These are phyloP conservation scores for Argynnis bischoffii DNA, from an alignment of 2,888 invertebrate species.

Conservation along the genomic window DNA sequence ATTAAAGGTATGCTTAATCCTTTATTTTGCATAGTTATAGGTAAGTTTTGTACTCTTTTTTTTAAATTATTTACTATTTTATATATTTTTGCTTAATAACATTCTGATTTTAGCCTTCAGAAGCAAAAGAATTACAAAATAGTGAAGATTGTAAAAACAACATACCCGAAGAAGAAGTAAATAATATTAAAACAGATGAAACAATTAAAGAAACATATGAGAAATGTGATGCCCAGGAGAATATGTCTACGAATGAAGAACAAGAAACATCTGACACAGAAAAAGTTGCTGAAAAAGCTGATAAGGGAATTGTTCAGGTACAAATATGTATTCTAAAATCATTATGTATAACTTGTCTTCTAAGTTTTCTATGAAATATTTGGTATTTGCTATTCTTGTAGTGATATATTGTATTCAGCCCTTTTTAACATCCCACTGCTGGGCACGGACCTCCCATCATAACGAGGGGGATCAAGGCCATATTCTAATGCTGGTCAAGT, in stretches of 20 bases:
- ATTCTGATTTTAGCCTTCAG: conserved; percentile 13
- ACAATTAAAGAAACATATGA: conserved; percentile 8
- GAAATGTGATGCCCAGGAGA: conserved; percentile 11
- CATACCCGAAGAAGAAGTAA: not conserved
- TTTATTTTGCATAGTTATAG: conserved; percentile 25
- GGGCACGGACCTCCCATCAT: too few species aligned
- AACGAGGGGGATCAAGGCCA: too few species aligned
- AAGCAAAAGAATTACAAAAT: conserved; percentile 18
- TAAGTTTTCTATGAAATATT: not conserved
- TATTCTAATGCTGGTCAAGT: too few species aligned
- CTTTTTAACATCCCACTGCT: too few species aligned
- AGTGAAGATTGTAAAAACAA: conserved; percentile 13
- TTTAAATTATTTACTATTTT: conserved; percentile 20
- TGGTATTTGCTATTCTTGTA: not conserved
- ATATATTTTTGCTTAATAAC: conserved; percentile 3
- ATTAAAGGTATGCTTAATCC: conserved; percentile 22
- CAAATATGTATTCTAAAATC: too few species aligned
- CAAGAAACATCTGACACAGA: not conserved
- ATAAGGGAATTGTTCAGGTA: conserved; percentile 17
- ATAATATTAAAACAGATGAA: not conserved
- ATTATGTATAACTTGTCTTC: not conserved
- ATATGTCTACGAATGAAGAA: not conserved
- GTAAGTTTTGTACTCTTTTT: conserved; percentile 22
- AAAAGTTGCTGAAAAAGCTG: conserved; percentile 6
- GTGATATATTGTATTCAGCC: too few species aligned